Evolutionary conservation across 1,140 invertebrate species (phyloP), one percentile per base, ranked within the genome.

Genomic region (Cheumatopsyche charites): DNA sequence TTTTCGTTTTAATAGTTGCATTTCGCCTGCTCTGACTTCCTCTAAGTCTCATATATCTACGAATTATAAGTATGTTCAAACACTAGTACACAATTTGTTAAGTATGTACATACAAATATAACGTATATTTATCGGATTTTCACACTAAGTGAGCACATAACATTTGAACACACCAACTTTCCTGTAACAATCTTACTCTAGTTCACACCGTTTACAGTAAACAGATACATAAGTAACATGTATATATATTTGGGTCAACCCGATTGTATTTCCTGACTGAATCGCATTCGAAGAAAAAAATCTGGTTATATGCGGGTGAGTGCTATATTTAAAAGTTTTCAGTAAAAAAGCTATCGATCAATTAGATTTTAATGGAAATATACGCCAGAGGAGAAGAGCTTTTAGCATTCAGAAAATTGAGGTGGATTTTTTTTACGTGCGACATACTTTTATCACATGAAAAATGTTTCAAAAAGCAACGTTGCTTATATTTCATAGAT

Each of bases 81-180:
- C 29, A 36, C 29, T 36, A 36, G 29, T 36, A 36, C 9, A 9
- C 3, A 36, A n/a, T n/a, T n/a, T 36, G 29, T 36, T 17, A 21
- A 61, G 29, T 21, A 41, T 41, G 25, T 65, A 65, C 62, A 42
- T 42, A 17, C 11, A 17, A 36, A 19, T 49, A 52, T 11, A 11
- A 49, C n/a, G 23, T 43, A 70, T 70, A 70, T 70, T 70, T 70
- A 70, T 70, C 67, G 67, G 67, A 70, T 70, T 55, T 70, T 70
- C 67, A 70, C 67, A 70, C 67, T 25, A 55, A 19, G 67, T 70
- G 41, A 62, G 55, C 67, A 61, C 67, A 43, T 42, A 62, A 61
- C 52, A 55, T 45, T 42, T 26, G 19, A 63, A 43, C 41, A 58
- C 55, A 58, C 43, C 36, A 66, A 65, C 62, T 65, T 65, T 23